Conservation (phyloP, 2,888 invertebrate genomes). For the Serripes groenlandicus region DNA sequence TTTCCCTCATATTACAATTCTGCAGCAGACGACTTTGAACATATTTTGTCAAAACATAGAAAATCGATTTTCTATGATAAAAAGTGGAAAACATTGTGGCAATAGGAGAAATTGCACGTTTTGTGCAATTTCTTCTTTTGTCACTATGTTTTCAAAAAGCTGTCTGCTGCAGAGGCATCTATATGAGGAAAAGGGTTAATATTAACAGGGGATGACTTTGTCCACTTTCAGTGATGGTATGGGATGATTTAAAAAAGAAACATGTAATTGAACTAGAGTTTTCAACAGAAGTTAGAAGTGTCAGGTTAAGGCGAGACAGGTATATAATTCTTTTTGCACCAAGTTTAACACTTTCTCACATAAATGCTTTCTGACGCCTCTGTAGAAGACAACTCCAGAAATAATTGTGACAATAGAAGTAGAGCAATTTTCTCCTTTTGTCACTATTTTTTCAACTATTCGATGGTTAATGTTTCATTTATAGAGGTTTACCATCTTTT, state of each 20-base stretch:
- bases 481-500: background rate
- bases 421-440: background rate
- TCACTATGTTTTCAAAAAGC: too few species aligned
- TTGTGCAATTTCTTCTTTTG: too few species aligned
- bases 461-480: background rate
- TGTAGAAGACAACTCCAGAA: background rate
- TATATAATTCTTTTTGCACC: slow-evolving; percentile 50
- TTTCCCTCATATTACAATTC: too few species aligned
- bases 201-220: background rate
- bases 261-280: slow-evolving; percentile 98
- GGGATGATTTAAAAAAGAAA: slow-evolving; percentile 98
- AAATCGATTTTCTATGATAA: too few species aligned
- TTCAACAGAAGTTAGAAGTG: slow-evolving; percentile 96
- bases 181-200: too few species aligned
- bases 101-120: too few species aligned
- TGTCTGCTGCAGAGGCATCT: too few species aligned
- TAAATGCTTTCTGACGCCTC: background rate
- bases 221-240: slow-evolving; percentile 92
- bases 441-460: background rate
- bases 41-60: too few species aligned
- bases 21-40: too few species aligned
- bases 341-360: background rate
- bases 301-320: slow-evolving; percentile 95
- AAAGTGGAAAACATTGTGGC: too few species aligned
- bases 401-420: background rate